Evolutionary conservation across 2,797 vertebrate genomes (phyloP).

Genomic region (Menidia menidia): DNA sequence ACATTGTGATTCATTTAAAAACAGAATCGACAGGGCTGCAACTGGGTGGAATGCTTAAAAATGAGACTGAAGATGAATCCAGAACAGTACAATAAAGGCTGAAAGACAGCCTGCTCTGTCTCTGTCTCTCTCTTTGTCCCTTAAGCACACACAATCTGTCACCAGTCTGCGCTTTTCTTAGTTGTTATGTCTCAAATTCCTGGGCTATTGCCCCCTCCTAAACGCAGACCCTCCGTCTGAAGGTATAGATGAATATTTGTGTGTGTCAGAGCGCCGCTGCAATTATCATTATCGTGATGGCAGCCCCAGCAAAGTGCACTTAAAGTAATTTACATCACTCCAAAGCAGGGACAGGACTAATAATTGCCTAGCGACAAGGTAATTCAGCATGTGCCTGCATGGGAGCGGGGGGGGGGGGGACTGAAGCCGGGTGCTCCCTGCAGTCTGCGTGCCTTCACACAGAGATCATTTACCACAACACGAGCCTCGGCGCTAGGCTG

Average conservation of each 20-base stretch:
- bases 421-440: slow-evolving; percentile 43
- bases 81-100: slow-evolving; percentile 10
- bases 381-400: slow-evolving; percentile 70
- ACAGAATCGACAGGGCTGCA: slow-evolving; percentile 1
- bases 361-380: slow-evolving; percentile 82
- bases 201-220: slow-evolving; percentile 23
- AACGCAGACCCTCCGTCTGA: slow-evolving; percentile 58
- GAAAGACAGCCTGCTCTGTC: slow-evolving; percentile 8
- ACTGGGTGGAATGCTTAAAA: slow-evolving; percentile 21
- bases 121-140: slow-evolving; percentile 38
- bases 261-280: slow-evolving; percentile 68
- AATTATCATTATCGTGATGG: slow-evolving; percentile 83
- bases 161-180: slow-evolving; percentile 36
- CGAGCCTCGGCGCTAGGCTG: slow-evolving; percentile 55
- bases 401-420: slow-evolving; percentile 30
- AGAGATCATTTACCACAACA: slow-evolving; percentile 70
- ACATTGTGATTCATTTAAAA: slow-evolving; percentile 12
- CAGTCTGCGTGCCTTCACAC: slow-evolving; percentile 70
- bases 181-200: slow-evolving; percentile 33
- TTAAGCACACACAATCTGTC: slow-evolving; percentile 39
- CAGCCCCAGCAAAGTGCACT: slow-evolving; percentile 83
- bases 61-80: slow-evolving; percentile 15
- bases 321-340: slow-evolving; percentile 87
- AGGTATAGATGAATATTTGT: slow-evolving; percentile 76
- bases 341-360: slow-evolving; percentile 81